Evolutionary conservation across 2,888 invertebrate species (phyloP), one percentile per base, ranked within the genome.

Genomic region (Erebia ligea): DNA sequence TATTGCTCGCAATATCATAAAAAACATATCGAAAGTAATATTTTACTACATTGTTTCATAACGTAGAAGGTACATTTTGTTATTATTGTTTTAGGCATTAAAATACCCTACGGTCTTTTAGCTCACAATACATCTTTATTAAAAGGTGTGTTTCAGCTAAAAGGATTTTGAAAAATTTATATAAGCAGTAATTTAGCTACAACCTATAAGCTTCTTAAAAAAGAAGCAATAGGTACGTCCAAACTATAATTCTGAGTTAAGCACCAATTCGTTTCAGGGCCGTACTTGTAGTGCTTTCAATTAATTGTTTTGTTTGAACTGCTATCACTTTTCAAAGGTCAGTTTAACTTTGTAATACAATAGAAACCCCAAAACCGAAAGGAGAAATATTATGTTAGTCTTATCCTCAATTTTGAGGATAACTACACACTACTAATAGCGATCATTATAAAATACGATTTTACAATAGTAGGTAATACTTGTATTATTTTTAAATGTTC

Each of bases 341-440:
- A n/a, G 34, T 40, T 34, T 40, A 58, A 58, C 58, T 58, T 58
- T 58, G 40, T 58, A 17, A 58, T 58, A 58, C 40, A 58, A 58
- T 58, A 34, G 9, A 15, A 57, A 34, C 34, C 25, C 56, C 25
- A 34, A 57, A 57, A 57, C 15, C 15, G 21, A 21, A n/a, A n/a
- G n/a, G 57, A 10, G 13, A 57, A 57, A 57, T 57, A 21, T 57
- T 57, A 57, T 25, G 21, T 21, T 21, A 11, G 21, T 42, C 2
- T 42, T 42, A 42, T 10, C 42, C n/a, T n/a, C n/a, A n/a, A n/a
- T n/a, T n/a, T n/a, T n/a, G n/a, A n/a, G n/a, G n/a, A n/a, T n/a
- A n/a, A n/a, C n/a, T n/a, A n/a, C n/a, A n/a, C n/a, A n/a, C n/a
- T n/a, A n/a, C n/a, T n/a, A n/a, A n/a, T 13, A 45, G 45, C 45